A percentile compares a stretch with the other conserved stretches of the same genome.
These are phyloP conservation scores for Phoeniculus purpureus DNA, from an alignment of 2,797 vertebrate species.

Conservation along the genomic window DNA sequence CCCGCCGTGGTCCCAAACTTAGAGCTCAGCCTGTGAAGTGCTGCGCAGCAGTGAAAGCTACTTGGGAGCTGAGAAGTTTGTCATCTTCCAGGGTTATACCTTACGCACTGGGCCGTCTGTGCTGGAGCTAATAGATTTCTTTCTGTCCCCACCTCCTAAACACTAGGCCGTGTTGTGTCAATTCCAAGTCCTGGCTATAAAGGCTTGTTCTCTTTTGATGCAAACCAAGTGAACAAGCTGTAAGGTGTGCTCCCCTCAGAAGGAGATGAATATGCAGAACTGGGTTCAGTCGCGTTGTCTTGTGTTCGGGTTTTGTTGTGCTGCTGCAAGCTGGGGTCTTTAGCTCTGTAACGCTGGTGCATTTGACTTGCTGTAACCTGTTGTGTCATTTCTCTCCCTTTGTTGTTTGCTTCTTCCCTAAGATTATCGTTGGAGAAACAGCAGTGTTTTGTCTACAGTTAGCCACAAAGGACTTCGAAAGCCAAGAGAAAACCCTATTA, in stretches of 20 bases:
- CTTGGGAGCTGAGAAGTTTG: background rate
- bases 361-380: slow-evolving; percentile 55
- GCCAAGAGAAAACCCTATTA: slow-evolving; percentile 93
- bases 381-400: slow-evolving; percentile 54
- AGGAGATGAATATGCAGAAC: slow-evolving; percentile 1
- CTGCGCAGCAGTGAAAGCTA: background rate
- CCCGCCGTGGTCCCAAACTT: background rate
- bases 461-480: slow-evolving; percentile 96
- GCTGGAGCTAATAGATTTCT: background rate
- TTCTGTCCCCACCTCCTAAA: background rate
- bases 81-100: background rate
- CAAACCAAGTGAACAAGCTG: slow-evolving; percentile 1
- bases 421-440: slow-evolving; percentile 96
- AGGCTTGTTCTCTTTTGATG: slow-evolving; percentile 1
- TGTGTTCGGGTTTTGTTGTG: slow-evolving; percentile 8
- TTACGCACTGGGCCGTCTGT: background rate
- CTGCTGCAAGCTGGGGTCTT: background rate
- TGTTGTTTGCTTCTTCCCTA: slow-evolving; percentile 50
- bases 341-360: background rate
- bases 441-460: slow-evolving; percentile 96
- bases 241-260: background rate
- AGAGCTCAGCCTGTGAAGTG: background rate
- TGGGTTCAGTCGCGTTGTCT: background rate
- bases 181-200: background rate
- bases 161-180: background rate